Evolutionary conservation across 2,113 vertebrate genomes (phyloP).

Genomic region (Thalassoma bifasciatum): DNA sequence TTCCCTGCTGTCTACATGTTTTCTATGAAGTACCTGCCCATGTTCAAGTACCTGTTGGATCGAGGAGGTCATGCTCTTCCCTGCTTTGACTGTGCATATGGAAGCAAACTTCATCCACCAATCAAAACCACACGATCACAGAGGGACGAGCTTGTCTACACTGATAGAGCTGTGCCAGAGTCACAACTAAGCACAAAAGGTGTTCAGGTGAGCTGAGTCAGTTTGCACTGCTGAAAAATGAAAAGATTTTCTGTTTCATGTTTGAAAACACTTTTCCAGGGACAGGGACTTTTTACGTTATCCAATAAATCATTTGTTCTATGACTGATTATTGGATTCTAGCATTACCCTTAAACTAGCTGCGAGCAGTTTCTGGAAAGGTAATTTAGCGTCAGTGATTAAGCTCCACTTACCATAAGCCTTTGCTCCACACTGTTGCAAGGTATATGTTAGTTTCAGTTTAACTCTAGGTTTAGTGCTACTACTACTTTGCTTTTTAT

Average conservation of each 20-base stretch:
- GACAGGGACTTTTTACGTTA: too few relatives aligned
- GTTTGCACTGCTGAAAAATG: background rate
- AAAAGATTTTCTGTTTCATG: too few relatives aligned
- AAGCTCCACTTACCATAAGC: too few relatives aligned
- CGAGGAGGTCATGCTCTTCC: slow-evolving; percentile 88
- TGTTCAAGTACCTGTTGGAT: slow-evolving; percentile 94
- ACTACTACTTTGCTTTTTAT: too few relatives aligned
- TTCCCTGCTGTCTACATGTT: slow-evolving; percentile 95
- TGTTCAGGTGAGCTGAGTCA: slow-evolving; percentile 64
- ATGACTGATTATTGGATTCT: too few relatives aligned
- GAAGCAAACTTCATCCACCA: slow-evolving; percentile 86
- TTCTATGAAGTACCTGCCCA: slow-evolving; percentile 87
- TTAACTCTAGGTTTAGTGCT: too few relatives aligned
- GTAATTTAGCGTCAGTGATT: too few relatives aligned
- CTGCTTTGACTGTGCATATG: slow-evolving; percentile 90
- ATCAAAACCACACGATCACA: slow-evolving; percentile 56
- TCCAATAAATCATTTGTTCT: background rate
- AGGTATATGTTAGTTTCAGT: too few relatives aligned
- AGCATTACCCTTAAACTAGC: too few relatives aligned
- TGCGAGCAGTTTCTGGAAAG: too few relatives aligned
- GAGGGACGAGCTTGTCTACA: slow-evolving; percentile 33
- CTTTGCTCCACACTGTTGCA: too few relatives aligned
- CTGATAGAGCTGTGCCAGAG: background rate
- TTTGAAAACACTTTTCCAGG: too few relatives aligned
- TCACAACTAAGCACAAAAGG: background rate